A percentile compares a stretch with the other conserved stretches of the same genome.
Conservation (phyloP, 2,888 invertebrate genomes). For the Acleris cristana region DNA sequence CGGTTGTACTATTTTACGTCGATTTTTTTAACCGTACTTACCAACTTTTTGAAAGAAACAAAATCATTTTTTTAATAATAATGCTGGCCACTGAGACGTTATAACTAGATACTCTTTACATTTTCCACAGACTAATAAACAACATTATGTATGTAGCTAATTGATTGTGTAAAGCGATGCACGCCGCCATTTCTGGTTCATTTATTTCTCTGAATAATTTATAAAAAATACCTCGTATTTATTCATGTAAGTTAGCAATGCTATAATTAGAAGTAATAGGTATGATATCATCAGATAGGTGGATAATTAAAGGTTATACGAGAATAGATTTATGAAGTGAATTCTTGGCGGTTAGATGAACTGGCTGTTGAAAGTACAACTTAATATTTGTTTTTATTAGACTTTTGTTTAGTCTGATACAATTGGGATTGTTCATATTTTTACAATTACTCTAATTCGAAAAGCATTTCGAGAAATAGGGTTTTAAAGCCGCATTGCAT, state of each 20-base stretch:
- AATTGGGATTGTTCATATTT: no score
- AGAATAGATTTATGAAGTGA: neutral
- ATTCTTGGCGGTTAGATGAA: neutral
- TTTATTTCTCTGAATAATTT: constrained; percentile 53
- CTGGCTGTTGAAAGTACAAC: neutral
- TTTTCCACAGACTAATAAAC: constrained; percentile 56
- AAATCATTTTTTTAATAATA: no score
- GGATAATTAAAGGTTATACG: constrained; percentile 19
- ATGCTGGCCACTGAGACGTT: no score
- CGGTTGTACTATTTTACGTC: no score
- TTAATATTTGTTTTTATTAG: neutral
- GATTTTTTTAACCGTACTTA: no score
- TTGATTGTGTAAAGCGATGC: constrained; percentile 55
- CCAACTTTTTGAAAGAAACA: no score
- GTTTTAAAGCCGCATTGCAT: no score
- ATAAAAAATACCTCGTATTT: constrained; percentile 38
- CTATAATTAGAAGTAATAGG: constrained; percentile 16
- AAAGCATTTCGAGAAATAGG: no score
- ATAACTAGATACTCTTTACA: constrained; percentile 60
- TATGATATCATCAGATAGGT: constrained; percentile 7
- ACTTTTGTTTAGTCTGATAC: neutral
- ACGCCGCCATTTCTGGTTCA: constrained; percentile 51
- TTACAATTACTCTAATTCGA: no score
- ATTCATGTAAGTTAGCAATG: constrained; percentile 19
- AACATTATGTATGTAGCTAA: constrained; percentile 61